Base-by-base conservation (phyloP, 2,888 invertebrate genomes). In the Tetragonisca angustula region DNA sequence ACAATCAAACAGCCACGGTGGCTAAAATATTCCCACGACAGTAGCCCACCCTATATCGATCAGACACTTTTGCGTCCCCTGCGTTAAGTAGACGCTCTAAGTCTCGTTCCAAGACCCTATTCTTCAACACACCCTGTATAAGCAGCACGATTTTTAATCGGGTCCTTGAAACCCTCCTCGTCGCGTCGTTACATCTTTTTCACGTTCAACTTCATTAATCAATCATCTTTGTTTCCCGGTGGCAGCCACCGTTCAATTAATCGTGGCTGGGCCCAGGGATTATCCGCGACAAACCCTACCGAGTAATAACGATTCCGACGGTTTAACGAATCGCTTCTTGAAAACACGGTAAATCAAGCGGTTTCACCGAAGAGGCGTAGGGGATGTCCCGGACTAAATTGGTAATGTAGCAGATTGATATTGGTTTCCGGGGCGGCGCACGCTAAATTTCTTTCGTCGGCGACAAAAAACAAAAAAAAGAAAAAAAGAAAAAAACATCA, bases 261-360 rank as follows among this genome's bases (percentile, higher is more conserved):
- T 81, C 81, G 81, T 59, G 9, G 54, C 32, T 13, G 6, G 56
- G 69, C 32, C 80, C 43, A 43, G 24, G 27, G 32, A 56, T 82
- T 82, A 82, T 70, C 52, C 59, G 24, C 13, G 50, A 59, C 64
- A 43, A 56, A 56, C 32, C 65, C 43, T n/a, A 6, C 50, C 21
- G 43, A 9, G 79, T 64, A 24, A 64, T 67, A 54, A 62, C 56
- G n/a, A 62, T 69, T 79, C 43, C 49, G n/a, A 49, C 54, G 50
- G 62, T 80, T 80, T 69, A 73, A 75, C 65, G 70, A 70, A 81
- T 54, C 59, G 74, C 52, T 67, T 54, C 75, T 70, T 73, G 69
- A 73, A 73, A 76, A 82, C 64, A 76, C 73, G 50, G 62, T 83
- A 73, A 82, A 81, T 77, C 82, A 73, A 65, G 19, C 62, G 4